phyloP scores from a whole-genome alignment of 1,140 invertebrate genomes.

The Leucophenga varia region DNA sequence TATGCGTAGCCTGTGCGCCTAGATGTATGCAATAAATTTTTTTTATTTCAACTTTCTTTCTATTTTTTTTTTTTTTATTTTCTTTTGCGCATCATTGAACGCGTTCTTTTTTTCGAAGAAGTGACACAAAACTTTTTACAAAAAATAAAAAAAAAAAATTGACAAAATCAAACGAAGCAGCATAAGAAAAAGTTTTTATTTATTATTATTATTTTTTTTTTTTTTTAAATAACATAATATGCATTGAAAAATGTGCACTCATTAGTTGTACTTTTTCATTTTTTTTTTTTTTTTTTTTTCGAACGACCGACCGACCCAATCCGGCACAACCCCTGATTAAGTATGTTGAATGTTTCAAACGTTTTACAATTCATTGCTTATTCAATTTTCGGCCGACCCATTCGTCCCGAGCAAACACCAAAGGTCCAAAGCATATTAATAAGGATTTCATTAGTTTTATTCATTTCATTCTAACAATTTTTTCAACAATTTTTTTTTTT shows the following conservation, averaged over 20 bases:
- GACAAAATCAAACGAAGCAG: too few species aligned
- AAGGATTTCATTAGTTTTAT: conserved; percentile 55
- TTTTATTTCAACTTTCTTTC: too few species aligned
- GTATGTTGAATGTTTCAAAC: conserved; percentile 41
- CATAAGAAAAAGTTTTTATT: too few species aligned
- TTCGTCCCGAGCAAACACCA: conserved; percentile 33
- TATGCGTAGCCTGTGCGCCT: too few species aligned
- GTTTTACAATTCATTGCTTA: conserved; percentile 54
- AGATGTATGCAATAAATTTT: too few species aligned
- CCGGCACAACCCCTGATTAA: conserved; percentile 9
- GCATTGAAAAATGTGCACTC: conserved; percentile 50
- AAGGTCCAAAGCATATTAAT: conserved; percentile 53
- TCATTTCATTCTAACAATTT: too few species aligned
- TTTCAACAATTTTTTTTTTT: conserved; percentile 18
- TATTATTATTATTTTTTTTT: too few species aligned
- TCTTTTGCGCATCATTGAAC: too few species aligned
- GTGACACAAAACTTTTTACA: not conserved
- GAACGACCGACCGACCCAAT: too few species aligned
- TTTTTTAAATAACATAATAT: conserved; percentile 54
- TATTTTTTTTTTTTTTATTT: too few species aligned
- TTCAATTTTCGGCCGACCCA: conserved; percentile 36
- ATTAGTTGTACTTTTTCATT: conserved; percentile 30
- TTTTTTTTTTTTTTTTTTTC: conserved; percentile 8
- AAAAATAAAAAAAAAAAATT: not conserved
- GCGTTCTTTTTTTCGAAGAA: too few species aligned